Evolutionary conservation across 2,113 vertebrate species (phyloP).

Genomic region (Artemisiospiza belli): DNA sequence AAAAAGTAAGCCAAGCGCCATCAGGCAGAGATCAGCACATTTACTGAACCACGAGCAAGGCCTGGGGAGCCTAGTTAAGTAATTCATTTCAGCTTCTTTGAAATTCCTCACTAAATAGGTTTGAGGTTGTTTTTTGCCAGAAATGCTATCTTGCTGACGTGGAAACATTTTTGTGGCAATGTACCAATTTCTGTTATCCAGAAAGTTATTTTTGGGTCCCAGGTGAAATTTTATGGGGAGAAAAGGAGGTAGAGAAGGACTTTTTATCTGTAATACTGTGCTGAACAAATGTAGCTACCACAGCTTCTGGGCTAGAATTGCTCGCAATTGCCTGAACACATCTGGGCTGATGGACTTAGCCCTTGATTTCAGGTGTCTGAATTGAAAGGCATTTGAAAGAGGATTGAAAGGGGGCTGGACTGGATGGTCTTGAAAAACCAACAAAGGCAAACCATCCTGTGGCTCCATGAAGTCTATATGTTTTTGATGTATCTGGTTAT

Average conservation of each 20-base stretch:
- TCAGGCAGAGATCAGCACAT: conserved; percentile 20
- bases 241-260: background rate
- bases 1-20: conserved; percentile 34
- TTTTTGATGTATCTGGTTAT: background rate
- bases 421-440: background rate
- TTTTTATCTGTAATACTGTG: background rate
- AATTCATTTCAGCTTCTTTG: background rate
- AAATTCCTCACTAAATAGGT: conserved; percentile 4
- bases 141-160: background rate
- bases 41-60: background rate
- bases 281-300: background rate
- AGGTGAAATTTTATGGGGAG: background rate
- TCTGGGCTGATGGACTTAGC: background rate
- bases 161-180: background rate
- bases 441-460: background rate
- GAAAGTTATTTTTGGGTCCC: background rate
- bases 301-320: background rate
- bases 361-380: background rate
- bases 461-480: background rate
- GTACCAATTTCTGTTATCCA: background rate
- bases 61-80: background rate
- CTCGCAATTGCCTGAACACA: background rate
- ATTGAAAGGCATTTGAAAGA: background rate
- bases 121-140: background rate
- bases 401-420: background rate